Conservation (phyloP, 2,113 vertebrate genomes). For the Ceratotherium simum region DNA sequence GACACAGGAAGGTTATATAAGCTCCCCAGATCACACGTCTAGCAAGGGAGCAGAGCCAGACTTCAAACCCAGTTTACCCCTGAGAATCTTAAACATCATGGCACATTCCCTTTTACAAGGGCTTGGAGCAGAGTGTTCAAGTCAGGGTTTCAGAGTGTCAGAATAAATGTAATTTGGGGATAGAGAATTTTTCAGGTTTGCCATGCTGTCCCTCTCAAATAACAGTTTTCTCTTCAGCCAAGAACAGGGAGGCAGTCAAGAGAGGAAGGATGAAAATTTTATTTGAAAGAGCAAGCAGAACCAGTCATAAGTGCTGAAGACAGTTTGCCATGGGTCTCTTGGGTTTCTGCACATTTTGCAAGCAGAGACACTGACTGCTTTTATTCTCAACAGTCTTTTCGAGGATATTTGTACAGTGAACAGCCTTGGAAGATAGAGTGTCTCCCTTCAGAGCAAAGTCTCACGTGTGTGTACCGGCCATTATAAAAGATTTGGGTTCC, state of each 20-base stretch:
- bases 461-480: background rate
- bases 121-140: background rate
- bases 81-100: background rate
- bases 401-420: background rate
- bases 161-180: background rate
- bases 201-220: background rate
- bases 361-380: background rate
- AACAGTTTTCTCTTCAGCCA: background rate
- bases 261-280: background rate
- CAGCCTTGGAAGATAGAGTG: background rate
- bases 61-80: background rate
- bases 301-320: background rate
- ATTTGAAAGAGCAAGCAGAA: background rate
- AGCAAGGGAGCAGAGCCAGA: background rate
- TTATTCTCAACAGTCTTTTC: background rate
- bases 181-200: background rate
- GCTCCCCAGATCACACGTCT: background rate
- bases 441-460: background rate
- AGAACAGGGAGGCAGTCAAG: background rate
- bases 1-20: background rate
- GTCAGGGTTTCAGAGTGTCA: background rate
- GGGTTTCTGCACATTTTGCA: background rate
- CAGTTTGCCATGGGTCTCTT: background rate
- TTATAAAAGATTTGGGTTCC: background rate
- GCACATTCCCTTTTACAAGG: background rate